These are phyloP conservation scores for Electrophaes corylata DNA, from an alignment of 2,888 invertebrate genomes.

Conservation along the genomic window DNA sequence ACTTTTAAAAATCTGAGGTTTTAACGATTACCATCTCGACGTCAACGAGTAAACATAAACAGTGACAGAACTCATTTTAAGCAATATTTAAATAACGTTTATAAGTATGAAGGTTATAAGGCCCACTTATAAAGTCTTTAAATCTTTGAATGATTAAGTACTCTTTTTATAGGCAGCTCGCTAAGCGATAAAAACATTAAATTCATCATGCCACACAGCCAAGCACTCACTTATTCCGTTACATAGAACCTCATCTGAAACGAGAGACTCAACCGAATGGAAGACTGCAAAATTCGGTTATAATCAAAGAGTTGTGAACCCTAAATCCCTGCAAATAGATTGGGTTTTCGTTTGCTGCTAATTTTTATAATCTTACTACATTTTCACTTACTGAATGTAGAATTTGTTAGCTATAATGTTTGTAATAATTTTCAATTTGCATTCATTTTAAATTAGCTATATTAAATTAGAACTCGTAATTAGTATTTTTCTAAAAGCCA, in stretches of 20 bases:
- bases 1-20: too few relatives aligned
- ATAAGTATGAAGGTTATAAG: too few relatives aligned
- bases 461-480: too few relatives aligned
- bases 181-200: constrained; percentile 4
- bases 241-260: constrained; percentile 28
- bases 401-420: too few relatives aligned
- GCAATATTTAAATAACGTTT: too few relatives aligned
- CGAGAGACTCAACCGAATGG: neutral
- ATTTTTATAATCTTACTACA: neutral
- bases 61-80: too few relatives aligned
- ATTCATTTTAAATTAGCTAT: too few relatives aligned
- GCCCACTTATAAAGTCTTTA: neutral
- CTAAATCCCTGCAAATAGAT: neutral
- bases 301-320: neutral
- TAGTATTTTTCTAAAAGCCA: too few relatives aligned
- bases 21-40: too few relatives aligned
- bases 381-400: neutral
- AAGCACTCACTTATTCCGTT: constrained; percentile 12
- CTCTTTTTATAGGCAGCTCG: too few relatives aligned
- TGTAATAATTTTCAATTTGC: too few relatives aligned
- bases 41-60: too few relatives aligned
- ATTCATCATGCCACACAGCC: neutral
- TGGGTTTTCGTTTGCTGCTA: neutral
- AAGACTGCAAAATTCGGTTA: constrained; percentile 9
- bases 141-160: neutral